Base-by-base conservation (phyloP, 2,888 invertebrate species). In the Drosophila mayaguana region DNA sequence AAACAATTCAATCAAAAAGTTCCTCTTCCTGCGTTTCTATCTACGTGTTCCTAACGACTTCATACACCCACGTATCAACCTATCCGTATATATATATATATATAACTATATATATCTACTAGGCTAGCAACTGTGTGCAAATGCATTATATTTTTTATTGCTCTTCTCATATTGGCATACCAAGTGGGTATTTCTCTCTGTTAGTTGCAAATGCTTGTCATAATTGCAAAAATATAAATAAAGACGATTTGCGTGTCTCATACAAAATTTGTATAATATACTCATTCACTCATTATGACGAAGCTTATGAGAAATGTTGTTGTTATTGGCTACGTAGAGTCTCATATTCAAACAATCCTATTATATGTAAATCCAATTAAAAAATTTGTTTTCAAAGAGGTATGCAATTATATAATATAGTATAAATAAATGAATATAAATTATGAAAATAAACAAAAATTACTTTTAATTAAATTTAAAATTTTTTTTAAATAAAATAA, bases 31-130 rank as follows among this genome's bases (percentile, higher is more conserved):
- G 20, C 25, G 32, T 20, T 14, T 9, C 43, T 14, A 18, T 25
- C 34, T 20, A 75, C 81, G 88, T 83, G 68, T 83, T 72, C 65
- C 55, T 56, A 68, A 72, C 62, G 63, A 67, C 65, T 63, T 54
- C 77, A 76, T 72, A 71, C 46, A 56, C 25, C 68, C 80, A 82
- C 83, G 81, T 83, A 80, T 70, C 36, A 66, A 67, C 70, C 48
- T 38, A 28, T 12, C 25, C 11, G 22, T 25, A 53, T 11, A 22
- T 22, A 25, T n/a, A 25, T 22, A 22, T 2, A 9, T 32, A 9
- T 28, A 8, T 28, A 28, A 8, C 28, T 18, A 18, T 40, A 53
- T 43, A 28, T 51, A 25, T 38, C 38, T 20, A 22, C 16, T 18
- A 34, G 20, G 32, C 22, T 42, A 32, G 57, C 40, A 57, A 68